Percentiles rank a stretch among this genome's conserved stretches.
Evolutionary conservation across 2,797 vertebrate genomes (phyloP).

Genomic region (Naso thynnoides): DNA sequence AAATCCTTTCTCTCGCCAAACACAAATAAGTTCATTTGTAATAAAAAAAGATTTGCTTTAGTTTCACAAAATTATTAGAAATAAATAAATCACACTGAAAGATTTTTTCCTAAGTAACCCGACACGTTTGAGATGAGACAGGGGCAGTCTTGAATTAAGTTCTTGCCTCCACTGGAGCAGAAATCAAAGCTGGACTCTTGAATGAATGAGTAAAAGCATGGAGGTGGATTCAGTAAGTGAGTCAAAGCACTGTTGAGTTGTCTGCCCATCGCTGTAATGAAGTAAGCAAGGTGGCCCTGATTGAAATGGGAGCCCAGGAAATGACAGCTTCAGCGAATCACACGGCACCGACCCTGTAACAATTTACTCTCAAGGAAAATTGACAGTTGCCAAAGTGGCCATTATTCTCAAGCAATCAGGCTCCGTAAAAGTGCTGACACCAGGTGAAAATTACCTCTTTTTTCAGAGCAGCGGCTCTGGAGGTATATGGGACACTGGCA

Average conservation of each 20-base stretch:
- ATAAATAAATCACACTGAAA: too few relatives aligned
- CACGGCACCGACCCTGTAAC: slow-evolving; percentile 45
- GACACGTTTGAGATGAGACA: slow-evolving; percentile 35
- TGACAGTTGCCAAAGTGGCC: slow-evolving; percentile 76
- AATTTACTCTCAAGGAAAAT: slow-evolving; percentile 71
- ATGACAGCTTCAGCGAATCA: slow-evolving; percentile 64
- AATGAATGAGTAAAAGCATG: slow-evolving; percentile 49
- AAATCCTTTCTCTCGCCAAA: neutral
- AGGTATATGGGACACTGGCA: slow-evolving; percentile 17
- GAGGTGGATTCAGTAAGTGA: slow-evolving; percentile 46
- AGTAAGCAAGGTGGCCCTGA: slow-evolving; percentile 72
- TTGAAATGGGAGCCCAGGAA: slow-evolving; percentile 74
- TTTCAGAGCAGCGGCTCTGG: slow-evolving; percentile 27
- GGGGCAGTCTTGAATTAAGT: slow-evolving; percentile 43
- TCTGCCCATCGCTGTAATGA: slow-evolving; percentile 71
- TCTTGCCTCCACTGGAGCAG: slow-evolving; percentile 46
- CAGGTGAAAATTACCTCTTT: slow-evolving; percentile 48
- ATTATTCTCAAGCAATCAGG: slow-evolving; percentile 73
- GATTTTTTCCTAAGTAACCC: too few relatives aligned
- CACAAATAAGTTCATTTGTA: slow-evolving; percentile 2
- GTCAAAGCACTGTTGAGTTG: slow-evolving; percentile 47
- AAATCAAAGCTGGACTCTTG: slow-evolving; percentile 55
- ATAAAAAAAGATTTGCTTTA: neutral
- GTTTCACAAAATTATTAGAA: neutral
- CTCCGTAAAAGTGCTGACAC: slow-evolving; percentile 69